Evolutionary conservation across 2,797 vertebrate species (phyloP), one percentile per base, ranked within the genome.

Genomic region (Alauda arvensis): DNA sequence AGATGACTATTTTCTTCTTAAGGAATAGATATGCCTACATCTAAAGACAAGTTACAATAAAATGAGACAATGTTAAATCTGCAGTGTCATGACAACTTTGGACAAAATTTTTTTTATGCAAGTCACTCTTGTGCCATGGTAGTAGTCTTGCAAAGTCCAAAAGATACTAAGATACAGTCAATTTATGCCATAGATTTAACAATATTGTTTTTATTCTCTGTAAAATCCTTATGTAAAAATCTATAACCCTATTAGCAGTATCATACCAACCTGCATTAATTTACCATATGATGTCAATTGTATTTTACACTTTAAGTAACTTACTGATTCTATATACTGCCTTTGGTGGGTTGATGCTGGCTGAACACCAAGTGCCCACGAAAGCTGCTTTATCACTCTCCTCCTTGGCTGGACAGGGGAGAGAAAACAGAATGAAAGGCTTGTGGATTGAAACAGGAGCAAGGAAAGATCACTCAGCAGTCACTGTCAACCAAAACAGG

Each of bases 281-380:
- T 85, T 87, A 80, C 43, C 51, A 79, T 51, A 76, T 92, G 7
- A 51, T 90, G 45, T 76, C 70, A 95, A 88, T 89, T 94, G 37
- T 49, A 91, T 74, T 91, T 93, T 93, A 65, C 51, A 68, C 15
- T 87, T 94, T 94, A 94, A 95, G 91, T 91, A 88, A 61, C 67
- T 57, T 33, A 68, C 18, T 75, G 72, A 79, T 90, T 92, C 93
- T 53, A 90, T 77, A 75, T 83, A 66, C 24, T 66, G 15, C 31
- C 17, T 92, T 28, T 16, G 28, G 14, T 29, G 15, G 3, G 9
- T 57, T 39, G 31, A 28, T 21, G 14, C 37, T 40, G 18, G 10
- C 18, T 51, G 43, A 40, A 31, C 7, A 34, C 15, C 33, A 57
- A 15, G 10, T 52, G 10, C 21, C 29, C 18, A 24, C 29, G 7